A percentile compares a stretch with the other conserved stretches of the same genome.
Conservation (phyloP, 2,888 invertebrate species). For the Eledone cirrhosa region DNA sequence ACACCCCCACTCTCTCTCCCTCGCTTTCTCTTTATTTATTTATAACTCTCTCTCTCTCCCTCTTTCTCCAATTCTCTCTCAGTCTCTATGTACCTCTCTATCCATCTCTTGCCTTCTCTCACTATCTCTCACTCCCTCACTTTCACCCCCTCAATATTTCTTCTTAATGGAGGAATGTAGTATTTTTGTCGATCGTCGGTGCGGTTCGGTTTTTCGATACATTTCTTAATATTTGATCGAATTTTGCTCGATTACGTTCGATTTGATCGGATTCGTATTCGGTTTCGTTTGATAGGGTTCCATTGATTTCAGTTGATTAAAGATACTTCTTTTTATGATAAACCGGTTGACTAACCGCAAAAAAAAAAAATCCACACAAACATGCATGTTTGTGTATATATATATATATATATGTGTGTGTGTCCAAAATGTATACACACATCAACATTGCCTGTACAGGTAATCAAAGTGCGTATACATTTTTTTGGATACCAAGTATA, state of each 20-base stretch:
- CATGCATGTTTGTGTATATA: background rate
- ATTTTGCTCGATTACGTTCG: too few relatives aligned
- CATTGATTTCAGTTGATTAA: too few relatives aligned
- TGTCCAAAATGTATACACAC: background rate
- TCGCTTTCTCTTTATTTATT: background rate
- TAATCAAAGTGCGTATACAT: too few relatives aligned
- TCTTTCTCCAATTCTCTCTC: background rate
- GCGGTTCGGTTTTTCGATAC: too few relatives aligned
- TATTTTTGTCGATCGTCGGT: too few relatives aligned
- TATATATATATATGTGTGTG: background rate
- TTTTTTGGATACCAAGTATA: background rate
- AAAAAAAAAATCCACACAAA: background rate
- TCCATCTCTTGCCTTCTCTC: background rate
- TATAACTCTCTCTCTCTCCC: background rate
- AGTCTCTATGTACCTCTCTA: background rate
- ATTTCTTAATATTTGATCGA: too few relatives aligned
- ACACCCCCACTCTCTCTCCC: background rate
- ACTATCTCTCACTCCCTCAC: background rate
- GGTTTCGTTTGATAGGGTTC: too few relatives aligned
- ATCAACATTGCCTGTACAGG: too few relatives aligned
- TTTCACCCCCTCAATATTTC: too few relatives aligned
- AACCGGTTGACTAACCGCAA: background rate
- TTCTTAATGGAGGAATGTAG: too few relatives aligned
- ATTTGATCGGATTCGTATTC: too few relatives aligned
- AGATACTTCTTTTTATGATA: background rate